Evolutionary conservation across 2,113 vertebrate genomes (phyloP), one percentile per base, ranked within the genome.

Genomic region (Oryctolagus cuniculus): DNA sequence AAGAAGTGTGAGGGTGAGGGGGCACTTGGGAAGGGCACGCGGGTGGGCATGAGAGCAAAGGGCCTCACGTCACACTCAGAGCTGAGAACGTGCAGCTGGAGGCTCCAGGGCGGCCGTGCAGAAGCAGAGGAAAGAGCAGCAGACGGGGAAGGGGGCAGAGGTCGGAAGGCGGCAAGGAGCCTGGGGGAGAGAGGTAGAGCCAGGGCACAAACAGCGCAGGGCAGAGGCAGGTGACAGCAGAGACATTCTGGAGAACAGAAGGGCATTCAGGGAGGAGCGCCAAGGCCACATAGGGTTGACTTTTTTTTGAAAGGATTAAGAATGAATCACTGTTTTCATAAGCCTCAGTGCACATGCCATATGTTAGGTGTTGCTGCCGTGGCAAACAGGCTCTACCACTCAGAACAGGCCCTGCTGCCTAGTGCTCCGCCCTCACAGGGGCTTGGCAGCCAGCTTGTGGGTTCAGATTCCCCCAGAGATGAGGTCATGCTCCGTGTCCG

Each of bases 271-370:
- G 92, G 95, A 95, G 93, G 90, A 85, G 19, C 81, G 95, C 95
- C 92, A 97, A 96, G 95, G 94, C 96, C 95, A 93, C 88, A 74
- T 34, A 91, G 96, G 92, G 95, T 29, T 21, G 72, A 87, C 78
- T 55, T 85, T 17, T 84, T 87, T 94, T 89, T 93, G 89, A 38
- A 95, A 96, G 29, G 92, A 97, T 98, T 98, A 98, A 97, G 91
- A 95, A 86, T 98, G 98, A 98, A 97, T 98, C 98, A 98, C 94
- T 97, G 95, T 96, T 96, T 98, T 98, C 96, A 96, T 95, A 95
- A 97, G 97, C 97, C 90, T 97, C 95, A 53, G 19, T 96, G 96
- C 95, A 97, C 95, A 97, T 61, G 94, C 97, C 91, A 49, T 97
- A 95, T 98, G 97, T 93, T 96, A 97, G 97, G 95, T 98, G 97